Evolutionary conservation across 2,113 vertebrate genomes (phyloP), one percentile per base, ranked within the genome.

Genomic region (Tachycineta bicolor): DNA sequence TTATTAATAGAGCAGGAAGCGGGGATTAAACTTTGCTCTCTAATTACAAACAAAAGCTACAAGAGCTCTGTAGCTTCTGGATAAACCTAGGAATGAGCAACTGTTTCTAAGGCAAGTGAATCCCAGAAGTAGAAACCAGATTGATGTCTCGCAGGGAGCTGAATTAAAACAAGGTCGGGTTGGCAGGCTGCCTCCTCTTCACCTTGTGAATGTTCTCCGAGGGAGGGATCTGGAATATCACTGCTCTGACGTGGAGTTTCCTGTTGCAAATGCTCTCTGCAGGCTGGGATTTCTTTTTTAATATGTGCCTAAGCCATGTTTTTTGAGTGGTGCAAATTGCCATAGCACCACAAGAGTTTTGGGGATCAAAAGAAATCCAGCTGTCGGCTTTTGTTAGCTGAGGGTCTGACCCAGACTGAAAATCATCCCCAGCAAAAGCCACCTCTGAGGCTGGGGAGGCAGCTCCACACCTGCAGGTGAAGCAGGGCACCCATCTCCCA

Each of bases 11-110:
- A 76, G 77, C 74, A 94, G 89, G 93, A 94, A 95, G 78, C 11
- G 25, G 49, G 70, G 89, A 95, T 95, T 96, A 93, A 94, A 84
- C 91, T 97, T 96, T 79, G 70, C 87, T 94, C 84, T 60, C 77
- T 76, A 84, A 91, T 89, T 87, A 82, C 91, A 93, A 94, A 95
- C 74, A 94, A 94, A 94, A 91, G 58, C 74, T 89, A n/a, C 37
- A n/a, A 92, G 86, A 90, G 86, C 80, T 86, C 73, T 41, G 69
- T 12, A 93, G 81, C 83, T 97, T 89, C 89, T 89, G 81, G 62
- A 73, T 82, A 91, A 94, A 94, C 74, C 55, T 37, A 68, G 58
- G 65, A 84, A 89, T 33, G 89, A 94, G 44, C 91, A 92, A 87
- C 91, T 89, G 62, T 84, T 84, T 67, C 60, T 79, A n/a, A 92